These are phyloP conservation scores for Pyrgus malvae DNA, from an alignment of 2,888 invertebrate species.

Conservation along the genomic window DNA sequence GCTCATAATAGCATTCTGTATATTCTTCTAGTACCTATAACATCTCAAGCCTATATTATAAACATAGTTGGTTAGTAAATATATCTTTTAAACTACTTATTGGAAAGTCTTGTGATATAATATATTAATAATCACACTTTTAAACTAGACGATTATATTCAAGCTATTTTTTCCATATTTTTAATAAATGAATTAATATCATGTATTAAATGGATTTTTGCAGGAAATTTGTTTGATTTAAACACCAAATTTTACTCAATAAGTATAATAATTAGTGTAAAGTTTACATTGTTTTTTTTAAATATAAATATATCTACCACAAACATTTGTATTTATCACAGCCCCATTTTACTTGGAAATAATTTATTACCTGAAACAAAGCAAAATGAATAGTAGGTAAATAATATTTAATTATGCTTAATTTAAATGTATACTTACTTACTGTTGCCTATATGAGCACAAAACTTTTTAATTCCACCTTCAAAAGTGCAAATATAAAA, in stretches of 20 bases:
- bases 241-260: constrained; percentile 12
- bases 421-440: no score
- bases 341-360: constrained; percentile 51
- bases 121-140: constrained; percentile 5
- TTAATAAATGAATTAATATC: constrained; percentile 12
- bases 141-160: not conserved
- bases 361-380: constrained; percentile 40
- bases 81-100: constrained; percentile 5
- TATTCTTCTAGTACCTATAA: no score
- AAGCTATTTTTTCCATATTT: constrained; percentile 18
- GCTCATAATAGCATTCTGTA: no score
- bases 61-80: constrained; percentile 9
- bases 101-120: constrained; percentile 3
- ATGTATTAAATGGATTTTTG: constrained; percentile 16
- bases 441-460: no score
- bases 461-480: no score
- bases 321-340: constrained; percentile 57
- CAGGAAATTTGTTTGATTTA: constrained; percentile 23
- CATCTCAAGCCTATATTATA: constrained; percentile 11
- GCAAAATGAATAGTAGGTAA: constrained; percentile 1
- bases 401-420: no score
- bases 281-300: constrained; percentile 18
- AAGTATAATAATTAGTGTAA: constrained; percentile 20
- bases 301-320: constrained; percentile 31
- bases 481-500: no score